phyloP scores from a whole-genome alignment of 2,113 vertebrate species.

The Pica pica region DNA sequence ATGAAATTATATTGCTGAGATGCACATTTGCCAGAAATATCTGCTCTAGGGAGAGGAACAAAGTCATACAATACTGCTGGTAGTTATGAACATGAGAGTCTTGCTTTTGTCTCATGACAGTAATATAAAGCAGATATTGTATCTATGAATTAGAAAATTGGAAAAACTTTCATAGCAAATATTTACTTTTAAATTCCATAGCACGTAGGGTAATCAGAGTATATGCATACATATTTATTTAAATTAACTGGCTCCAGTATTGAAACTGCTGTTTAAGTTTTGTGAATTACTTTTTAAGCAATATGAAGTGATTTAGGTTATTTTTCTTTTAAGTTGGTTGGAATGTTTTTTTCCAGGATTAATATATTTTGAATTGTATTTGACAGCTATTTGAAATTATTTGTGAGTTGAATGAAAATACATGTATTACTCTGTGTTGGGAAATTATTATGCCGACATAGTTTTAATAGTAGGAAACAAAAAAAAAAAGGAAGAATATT shows the following conservation, averaged over 20 bases:
- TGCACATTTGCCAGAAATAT: neutral
- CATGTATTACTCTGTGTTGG: neutral
- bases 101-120: neutral
- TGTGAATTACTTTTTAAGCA: neutral
- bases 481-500: neutral
- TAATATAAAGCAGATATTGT: neutral
- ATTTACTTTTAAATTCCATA: neutral
- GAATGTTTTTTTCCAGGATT: neutral
- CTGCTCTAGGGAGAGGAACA: neutral
- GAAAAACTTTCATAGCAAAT: neutral
- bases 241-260: neutral
- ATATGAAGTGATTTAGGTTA: neutral
- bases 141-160: neutral
- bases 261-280: neutral
- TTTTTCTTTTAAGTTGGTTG: neutral
- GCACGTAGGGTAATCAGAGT: neutral
- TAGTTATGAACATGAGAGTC: neutral
- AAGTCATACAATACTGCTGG: neutral
- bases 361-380: neutral
- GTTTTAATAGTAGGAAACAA: neutral
- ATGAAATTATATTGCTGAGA: neutral
- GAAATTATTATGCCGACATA: neutral
- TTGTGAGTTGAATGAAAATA: neutral
- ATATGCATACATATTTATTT: neutral
- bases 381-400: neutral